These are phyloP conservation scores for Dynastes tityus DNA, from an alignment of 2,888 invertebrate genomes.

Conservation along the genomic window DNA sequence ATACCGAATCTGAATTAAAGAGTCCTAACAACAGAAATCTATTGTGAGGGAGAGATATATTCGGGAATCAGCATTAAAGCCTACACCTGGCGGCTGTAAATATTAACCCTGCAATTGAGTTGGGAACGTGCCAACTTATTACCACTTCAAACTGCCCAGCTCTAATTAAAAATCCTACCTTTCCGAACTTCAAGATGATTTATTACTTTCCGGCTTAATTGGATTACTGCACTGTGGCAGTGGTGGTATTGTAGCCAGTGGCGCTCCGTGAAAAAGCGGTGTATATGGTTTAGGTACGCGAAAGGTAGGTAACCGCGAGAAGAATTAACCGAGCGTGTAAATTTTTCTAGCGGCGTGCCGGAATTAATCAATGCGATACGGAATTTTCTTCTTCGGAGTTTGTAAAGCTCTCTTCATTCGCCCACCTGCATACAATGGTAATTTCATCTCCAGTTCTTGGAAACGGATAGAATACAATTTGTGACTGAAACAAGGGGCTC, in stretches of 20 bases:
- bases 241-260: constrained; percentile 34
- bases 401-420: constrained; percentile 13
- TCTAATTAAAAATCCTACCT: constrained; percentile 53
- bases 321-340: constrained; percentile 43
- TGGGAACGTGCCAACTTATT: constrained; percentile 53
- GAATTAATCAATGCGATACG: constrained; percentile 27
- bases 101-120: constrained; percentile 50
- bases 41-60: constrained; percentile 17
- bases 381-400: constrained; percentile 23
- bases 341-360: constrained; percentile 21
- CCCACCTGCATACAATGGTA: not conserved
- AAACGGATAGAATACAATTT: not conserved
- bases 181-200: constrained; percentile 53
- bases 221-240: constrained; percentile 47
- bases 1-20: no score
- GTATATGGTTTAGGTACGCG: constrained; percentile 2
- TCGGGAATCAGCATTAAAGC: constrained; percentile 29
- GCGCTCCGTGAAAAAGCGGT: constrained; percentile 13
- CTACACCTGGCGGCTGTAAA: constrained; percentile 48
- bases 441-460: constrained; percentile 6
- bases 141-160: constrained; percentile 52
- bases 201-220: constrained; percentile 49
- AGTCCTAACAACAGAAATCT: not conserved
- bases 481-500: not conserved
- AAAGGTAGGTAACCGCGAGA: constrained; percentile 18